Evolutionary conservation across 2,888 invertebrate genomes (phyloP).

Genomic region (Acrobasis suavella): DNA sequence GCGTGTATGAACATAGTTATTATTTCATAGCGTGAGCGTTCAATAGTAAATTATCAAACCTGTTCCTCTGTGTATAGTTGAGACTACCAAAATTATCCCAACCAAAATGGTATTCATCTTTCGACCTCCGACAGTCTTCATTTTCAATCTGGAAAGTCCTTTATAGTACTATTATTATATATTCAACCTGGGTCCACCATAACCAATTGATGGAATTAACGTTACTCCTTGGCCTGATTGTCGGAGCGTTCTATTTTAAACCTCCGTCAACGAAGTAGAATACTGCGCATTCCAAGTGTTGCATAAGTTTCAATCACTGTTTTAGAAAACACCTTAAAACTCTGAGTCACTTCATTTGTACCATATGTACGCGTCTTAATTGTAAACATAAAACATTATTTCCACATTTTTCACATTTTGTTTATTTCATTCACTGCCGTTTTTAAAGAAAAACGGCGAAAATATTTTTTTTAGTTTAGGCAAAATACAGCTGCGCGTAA

Average conservation of each 20-base stretch:
- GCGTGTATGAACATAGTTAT: conserved; percentile 29
- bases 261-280: conserved; percentile 41
- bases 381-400: conserved; percentile 41
- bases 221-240: conserved; percentile 43
- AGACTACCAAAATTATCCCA: conserved; percentile 47
- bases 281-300: conserved; percentile 57
- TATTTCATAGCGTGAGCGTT: conserved; percentile 5
- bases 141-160: conserved; percentile 46
- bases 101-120: conserved; percentile 46
- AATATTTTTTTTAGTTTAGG: background rate
- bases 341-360: conserved; percentile 68
- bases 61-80: conserved; percentile 36
- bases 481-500: conserved; percentile 42
- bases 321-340: conserved; percentile 62
- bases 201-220: conserved; percentile 35
- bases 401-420: conserved; percentile 45
- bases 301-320: conserved; percentile 52
- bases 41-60: conserved; percentile 56
- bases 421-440: conserved; percentile 25
- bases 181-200: conserved; percentile 44
- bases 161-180: conserved; percentile 41
- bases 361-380: conserved; percentile 46
- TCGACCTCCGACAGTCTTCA: conserved; percentile 51
- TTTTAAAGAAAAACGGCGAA: background rate
- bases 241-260: conserved; percentile 52